Evolutionary conservation across 2,888 invertebrate species (phyloP), one percentile per base, ranked within the genome.

Genomic region (Brachypalpus laphriformis): DNA sequence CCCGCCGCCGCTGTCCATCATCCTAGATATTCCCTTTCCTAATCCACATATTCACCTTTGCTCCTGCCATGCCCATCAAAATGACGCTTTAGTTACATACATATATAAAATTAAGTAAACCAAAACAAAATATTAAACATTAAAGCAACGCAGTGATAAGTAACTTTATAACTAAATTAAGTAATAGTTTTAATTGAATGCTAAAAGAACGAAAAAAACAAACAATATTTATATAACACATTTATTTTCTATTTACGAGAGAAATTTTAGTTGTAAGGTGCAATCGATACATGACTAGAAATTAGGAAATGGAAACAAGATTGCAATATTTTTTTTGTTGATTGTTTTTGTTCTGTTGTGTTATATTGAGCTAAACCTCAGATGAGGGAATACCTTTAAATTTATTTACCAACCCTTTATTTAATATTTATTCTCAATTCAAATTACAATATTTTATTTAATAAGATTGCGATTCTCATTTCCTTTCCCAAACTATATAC

Each of bases 61-160:
- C 31, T 65, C 14, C 40, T 37, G 65, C 63, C 71, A 76, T 61
- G 42, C 54, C 9, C 5, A 72, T 51, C n/a, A 57, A 65, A 66
- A 66, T 70, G 66, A 76, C 75, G 75, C 85, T 76, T 85, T 54
- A 66, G 40, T 65, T 71, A 75, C 28, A 42, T 66, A 71, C 31
- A 47, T 75, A 37, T 31, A 16, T 34, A 18, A 49, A 59, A 8
- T 42, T 40, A 57, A 49, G 61, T 34, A 37, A 47, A 56, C 31
- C 42, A 47, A 49, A 68, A 42, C 42, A 25, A 59, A 49, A 51
- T 34, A 70, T 31, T 37, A 59, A 61, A 70, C 61, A 80, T 83
- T 65, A 75, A 75, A 85, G 81, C 85, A 81, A 85, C 71, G 71
- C 75, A 81, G 85, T 85, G 80, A 85, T 85, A 85, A 76, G 85